Evolutionary conservation across 2,113 vertebrate genomes (phyloP).

Genomic region (Lanius ludovicianus): DNA sequence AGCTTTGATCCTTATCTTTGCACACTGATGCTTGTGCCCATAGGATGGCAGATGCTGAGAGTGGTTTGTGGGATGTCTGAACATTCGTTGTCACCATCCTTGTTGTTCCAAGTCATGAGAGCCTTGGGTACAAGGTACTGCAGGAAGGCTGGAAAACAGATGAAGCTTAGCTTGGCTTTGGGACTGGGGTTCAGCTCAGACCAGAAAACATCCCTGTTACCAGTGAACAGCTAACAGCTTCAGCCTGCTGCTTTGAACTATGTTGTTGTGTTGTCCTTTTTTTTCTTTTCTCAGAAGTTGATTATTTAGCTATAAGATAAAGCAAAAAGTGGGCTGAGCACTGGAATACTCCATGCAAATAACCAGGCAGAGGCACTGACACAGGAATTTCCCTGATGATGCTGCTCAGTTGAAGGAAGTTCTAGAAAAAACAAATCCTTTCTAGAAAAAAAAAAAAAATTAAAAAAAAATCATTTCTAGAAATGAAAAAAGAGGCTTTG

Average conservation of each 20-base stretch:
- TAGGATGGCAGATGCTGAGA: conserved; percentile 47
- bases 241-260: conserved; percentile 12
- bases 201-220: neutral
- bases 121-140: conserved; percentile 1
- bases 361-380: neutral
- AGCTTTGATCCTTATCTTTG: conserved; percentile 61
- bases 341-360: neutral
- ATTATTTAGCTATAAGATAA: neutral
- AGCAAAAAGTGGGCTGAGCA: neutral
- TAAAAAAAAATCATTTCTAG: neutral
- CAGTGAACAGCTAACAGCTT: neutral
- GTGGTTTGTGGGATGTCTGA: conserved; percentile 56
- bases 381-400: neutral
- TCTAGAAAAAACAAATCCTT: neutral
- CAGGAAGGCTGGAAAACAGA: neutral
- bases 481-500: neutral
- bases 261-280: neutral
- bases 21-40: conserved; percentile 48
- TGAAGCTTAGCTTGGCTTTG: conserved; percentile 34
- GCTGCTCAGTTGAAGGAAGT: neutral
- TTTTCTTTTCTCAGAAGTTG: neutral
- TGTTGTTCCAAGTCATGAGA: conserved; percentile 30
- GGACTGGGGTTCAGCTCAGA: neutral
- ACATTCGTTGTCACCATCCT: conserved; percentile 56
- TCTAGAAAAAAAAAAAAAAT: neutral